Evolutionary conservation across 2,113 vertebrate species (phyloP), one percentile per base, ranked within the genome.

Genomic region (Mobula birostris): DNA sequence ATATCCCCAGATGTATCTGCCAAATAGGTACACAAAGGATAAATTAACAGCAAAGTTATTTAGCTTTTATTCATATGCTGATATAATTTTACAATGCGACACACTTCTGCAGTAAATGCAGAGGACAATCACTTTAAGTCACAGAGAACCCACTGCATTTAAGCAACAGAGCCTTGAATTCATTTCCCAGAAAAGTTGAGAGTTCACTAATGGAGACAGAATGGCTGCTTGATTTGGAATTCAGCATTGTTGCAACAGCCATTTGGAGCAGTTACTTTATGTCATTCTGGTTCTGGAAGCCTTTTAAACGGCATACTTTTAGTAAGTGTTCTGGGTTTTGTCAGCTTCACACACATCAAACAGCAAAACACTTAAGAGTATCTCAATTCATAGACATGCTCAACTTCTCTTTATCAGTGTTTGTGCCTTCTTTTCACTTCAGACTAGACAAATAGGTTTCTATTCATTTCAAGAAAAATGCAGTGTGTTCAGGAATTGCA

Each of bases 351-450:
- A 76, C 91, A 93, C 68, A 93, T 93, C 91, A 93, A 93, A 74
- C 91, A 72, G 66, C 40, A 74, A 93, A 72, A 93, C 91, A 93
- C 91, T 93, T 93, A 15, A 93, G 68, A 93, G 91, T 72, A 70
- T 93, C 91, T 93, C 68, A 74, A 93, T 74, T 74, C 68, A 40
- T 93, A 29, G 91, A 56, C 91, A 93, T 15, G 40, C 61, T 36
- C 21, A 74, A 76, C 91, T 93, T 74, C 70, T 56, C 36, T 32
- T 90, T 74, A 93, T 93, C 91, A 76, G 91, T 93, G 91, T 93
- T 93, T 93, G 91, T 93, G 68, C 91, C 91, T 48, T 93, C 68
- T 93, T 74, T 74, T 93, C 91, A 93, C 36, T 93, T 74, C 91
- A 93, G 91, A 93, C 36, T 14, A 74, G 91, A 93, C 91, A 93